Percentiles rank a stretch among this genome's conserved stretches.
phyloP scores from a whole-genome alignment of 2,113 vertebrate genomes.

The Suricata suricatta region DNA sequence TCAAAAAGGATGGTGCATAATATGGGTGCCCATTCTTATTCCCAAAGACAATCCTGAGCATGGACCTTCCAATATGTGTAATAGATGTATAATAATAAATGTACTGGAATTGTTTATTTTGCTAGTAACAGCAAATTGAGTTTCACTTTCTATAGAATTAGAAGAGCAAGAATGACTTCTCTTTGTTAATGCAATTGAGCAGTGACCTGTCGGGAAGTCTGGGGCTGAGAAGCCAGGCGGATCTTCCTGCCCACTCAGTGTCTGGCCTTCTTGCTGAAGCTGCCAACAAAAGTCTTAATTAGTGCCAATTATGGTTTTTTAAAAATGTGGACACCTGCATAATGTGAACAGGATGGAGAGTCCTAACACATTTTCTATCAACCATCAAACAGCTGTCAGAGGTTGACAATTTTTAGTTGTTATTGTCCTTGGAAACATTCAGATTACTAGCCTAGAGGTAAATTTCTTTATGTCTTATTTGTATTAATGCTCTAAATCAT shows the following conservation, averaged over 20 bases:
- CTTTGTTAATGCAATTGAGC: conserved; percentile 78
- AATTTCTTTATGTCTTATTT: conserved; percentile 72
- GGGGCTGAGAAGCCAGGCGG: conserved; percentile 73
- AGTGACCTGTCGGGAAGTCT: conserved; percentile 79
- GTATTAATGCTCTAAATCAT: conserved; percentile 75
- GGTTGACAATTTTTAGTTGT: conserved; percentile 79
- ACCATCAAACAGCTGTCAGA: conserved; percentile 81
- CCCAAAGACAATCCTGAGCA: not conserved
- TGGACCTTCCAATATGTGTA: not conserved
- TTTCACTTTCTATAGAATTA: conserved; percentile 32
- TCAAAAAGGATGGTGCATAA: conserved; percentile 28
- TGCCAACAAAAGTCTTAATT: conserved; percentile 85
- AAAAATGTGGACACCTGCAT: conserved; percentile 55
- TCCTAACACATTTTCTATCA: conserved; percentile 80
- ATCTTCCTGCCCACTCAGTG: conserved; percentile 80
- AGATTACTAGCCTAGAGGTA: conserved; percentile 70
- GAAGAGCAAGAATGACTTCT: conserved; percentile 38
- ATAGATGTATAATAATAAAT: conserved; percentile 25
- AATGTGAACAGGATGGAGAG: conserved; percentile 77
- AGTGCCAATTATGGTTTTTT: conserved; percentile 85
- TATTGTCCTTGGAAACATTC: conserved; percentile 78
- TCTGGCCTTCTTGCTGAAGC: conserved; percentile 81
- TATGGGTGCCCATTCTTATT: conserved; percentile 5
- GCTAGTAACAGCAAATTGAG: not conserved
- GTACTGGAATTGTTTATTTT: conserved; percentile 17